Conservation (phyloP, 92 coral and sea anemone species). For the Parazoanthus swiftii region DNA sequence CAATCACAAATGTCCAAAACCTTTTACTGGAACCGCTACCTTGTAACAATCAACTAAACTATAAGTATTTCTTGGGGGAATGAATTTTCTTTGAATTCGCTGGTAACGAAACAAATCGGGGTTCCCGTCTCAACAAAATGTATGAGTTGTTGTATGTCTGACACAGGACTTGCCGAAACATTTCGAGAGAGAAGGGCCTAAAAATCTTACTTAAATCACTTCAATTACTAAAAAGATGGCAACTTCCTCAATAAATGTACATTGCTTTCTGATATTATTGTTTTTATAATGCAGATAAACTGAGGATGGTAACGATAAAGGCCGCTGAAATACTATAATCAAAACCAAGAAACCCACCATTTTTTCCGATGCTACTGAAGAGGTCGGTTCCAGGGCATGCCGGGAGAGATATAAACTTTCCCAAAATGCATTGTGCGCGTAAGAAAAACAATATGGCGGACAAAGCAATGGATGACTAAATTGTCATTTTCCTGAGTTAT, state of each 20-base stretch:
- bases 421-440: constrained; percentile 59
- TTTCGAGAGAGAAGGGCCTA: background rate
- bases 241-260: background rate
- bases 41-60: background rate
- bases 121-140: constrained; percentile 5
- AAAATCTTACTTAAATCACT: background rate
- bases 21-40: background rate
- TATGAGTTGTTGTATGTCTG: background rate
- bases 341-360: constrained; percentile 61
- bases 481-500: background rate
- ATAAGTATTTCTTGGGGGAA: background rate
- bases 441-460: constrained; percentile 1
- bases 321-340: constrained; percentile 33
- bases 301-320: constrained; percentile 60
- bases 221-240: constrained; percentile 5
- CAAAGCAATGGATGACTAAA: background rate
- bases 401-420: constrained; percentile 55
- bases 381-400: constrained; percentile 59
- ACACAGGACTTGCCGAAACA: background rate
- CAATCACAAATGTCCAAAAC: background rate
- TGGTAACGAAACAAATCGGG: background rate
- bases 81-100: background rate
- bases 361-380: constrained; percentile 85
- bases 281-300: background rate
- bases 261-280: constrained; percentile 23